Conservation (phyloP, 2,797 vertebrate genomes). For the Myripristis jacobus region DNA sequence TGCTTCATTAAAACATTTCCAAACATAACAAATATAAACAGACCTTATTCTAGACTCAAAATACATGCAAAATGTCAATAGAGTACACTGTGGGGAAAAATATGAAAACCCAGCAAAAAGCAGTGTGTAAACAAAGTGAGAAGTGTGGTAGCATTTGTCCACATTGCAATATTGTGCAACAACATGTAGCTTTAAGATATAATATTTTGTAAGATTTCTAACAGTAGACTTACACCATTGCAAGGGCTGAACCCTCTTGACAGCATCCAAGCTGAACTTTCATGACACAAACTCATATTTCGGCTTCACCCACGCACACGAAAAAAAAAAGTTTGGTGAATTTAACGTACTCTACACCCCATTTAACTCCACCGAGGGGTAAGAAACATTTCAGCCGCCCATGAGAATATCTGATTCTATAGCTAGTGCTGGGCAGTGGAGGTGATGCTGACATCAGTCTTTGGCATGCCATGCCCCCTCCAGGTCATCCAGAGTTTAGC, state of each 20-base stretch:
- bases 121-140: too few species aligned
- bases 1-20: too few species aligned
- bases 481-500: constrained; percentile 68
- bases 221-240: too few species aligned
- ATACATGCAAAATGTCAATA: too few species aligned
- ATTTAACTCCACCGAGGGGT: constrained; percentile 56
- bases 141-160: too few species aligned
- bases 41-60: too few species aligned
- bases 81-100: too few species aligned
- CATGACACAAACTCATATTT: constrained; percentile 43
- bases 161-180: too few species aligned
- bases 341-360: constrained; percentile 42
- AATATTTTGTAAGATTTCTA: not conserved
- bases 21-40: too few species aligned
- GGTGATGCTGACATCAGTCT: constrained; percentile 65
- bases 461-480: constrained; percentile 52
- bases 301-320: constrained; percentile 38
- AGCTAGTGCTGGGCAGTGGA: constrained; percentile 40
- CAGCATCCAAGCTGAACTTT: constrained; percentile 9
- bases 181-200: too few species aligned
- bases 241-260: not conserved
- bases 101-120: too few species aligned
- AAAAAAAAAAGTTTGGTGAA: constrained; percentile 41
- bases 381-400: constrained; percentile 44
- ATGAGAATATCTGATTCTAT: constrained; percentile 62